Evolutionary conservation across 2,113 vertebrate genomes (phyloP), one percentile per base, ranked within the genome.

Genomic region (Galeopterus variegatus): DNA sequence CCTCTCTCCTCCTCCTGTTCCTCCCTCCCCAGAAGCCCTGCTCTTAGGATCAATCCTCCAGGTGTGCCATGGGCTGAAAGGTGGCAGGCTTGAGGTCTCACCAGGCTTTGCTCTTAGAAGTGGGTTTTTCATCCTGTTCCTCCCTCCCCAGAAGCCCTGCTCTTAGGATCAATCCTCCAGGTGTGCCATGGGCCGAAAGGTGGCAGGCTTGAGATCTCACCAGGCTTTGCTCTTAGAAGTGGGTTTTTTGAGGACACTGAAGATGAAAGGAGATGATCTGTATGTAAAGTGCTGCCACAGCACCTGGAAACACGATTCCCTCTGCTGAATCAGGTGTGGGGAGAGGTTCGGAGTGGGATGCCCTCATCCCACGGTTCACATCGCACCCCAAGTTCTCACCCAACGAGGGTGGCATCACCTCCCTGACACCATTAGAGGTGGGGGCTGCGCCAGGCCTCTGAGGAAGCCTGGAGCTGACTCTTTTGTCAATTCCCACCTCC

Each of bases 251-350:
- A n/a, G 45, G 36, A 62, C 5, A 6, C 69, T 18, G 65, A 60
- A 31, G 75, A 31, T 3, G 3, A 26, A 21, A 24, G 70, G n/a
- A 60, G 15, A 33, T 1, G 18, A 0, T 0, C 0, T 6, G 24
- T 3, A 0, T 4, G 19, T 6, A 17, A n/a, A 52, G 60, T 17
- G 3, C 31, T 23, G 0, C 3, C 19, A 1, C 4, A 2, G 67
- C 2, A 5, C 60, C 18, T 4, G 4, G 3, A 11, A 45, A 28
- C 4, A 3, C 14, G 0, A 8, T 1, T 11, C 41, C 54, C n/a
- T 82, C 67, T 41, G 62, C 5, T 6, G 56, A 81, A 11, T 6
- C 5, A 54, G 26, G 31, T 1, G 1, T 26, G 13, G 26, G 72
- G 69, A 17, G 52, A 50, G 56, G 62, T 19, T 76, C 15, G 17